phyloP scores from a whole-genome alignment of 2,888 invertebrate species.

The Temnothorax unifasciatus region DNA sequence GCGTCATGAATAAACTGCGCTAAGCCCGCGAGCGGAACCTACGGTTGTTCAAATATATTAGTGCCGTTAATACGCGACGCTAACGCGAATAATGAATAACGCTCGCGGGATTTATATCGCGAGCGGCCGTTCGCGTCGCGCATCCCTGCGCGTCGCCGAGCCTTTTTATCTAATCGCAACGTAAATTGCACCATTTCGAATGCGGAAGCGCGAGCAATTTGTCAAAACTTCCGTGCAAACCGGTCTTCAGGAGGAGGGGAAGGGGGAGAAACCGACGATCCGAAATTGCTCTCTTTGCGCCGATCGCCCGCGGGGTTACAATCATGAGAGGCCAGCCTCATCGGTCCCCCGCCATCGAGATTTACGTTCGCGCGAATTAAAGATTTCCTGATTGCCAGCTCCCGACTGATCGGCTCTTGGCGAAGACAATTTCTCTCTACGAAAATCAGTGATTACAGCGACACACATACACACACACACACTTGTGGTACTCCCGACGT shows the following conservation, averaged over 20 bases:
- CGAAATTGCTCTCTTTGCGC: constrained; percentile 50
- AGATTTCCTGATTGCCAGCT: constrained; percentile 40
- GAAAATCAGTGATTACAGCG: constrained; percentile 29
- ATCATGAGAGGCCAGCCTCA: constrained; percentile 46
- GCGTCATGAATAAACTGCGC: constrained; percentile 48
- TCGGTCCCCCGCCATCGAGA: constrained; percentile 52
- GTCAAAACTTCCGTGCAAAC: constrained; percentile 57
- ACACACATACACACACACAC: not conserved
- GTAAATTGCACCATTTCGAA: constrained; percentile 53
- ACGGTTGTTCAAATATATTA: constrained; percentile 55
- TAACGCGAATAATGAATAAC: constrained; percentile 56
- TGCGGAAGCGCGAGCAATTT: constrained; percentile 54
- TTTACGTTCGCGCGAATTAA: constrained; percentile 64
- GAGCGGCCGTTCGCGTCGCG: constrained; percentile 54
- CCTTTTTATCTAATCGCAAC: constrained; percentile 50
- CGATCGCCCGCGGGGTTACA: constrained; percentile 63
- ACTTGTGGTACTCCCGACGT: constrained; percentile 9
- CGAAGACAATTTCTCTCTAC: constrained; percentile 40
- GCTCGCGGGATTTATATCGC: constrained; percentile 49
- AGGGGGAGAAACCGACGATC: constrained; percentile 15
- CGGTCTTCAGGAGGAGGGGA: constrained; percentile 15
- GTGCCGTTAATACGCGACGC: constrained; percentile 50
- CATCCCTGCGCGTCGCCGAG: constrained; percentile 30
- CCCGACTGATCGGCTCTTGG: constrained; percentile 1
- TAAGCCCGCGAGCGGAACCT: constrained; percentile 56